Evolutionary conservation across 2,888 invertebrate species (phyloP).

Genomic region (Tromatobia lineatoria): DNA sequence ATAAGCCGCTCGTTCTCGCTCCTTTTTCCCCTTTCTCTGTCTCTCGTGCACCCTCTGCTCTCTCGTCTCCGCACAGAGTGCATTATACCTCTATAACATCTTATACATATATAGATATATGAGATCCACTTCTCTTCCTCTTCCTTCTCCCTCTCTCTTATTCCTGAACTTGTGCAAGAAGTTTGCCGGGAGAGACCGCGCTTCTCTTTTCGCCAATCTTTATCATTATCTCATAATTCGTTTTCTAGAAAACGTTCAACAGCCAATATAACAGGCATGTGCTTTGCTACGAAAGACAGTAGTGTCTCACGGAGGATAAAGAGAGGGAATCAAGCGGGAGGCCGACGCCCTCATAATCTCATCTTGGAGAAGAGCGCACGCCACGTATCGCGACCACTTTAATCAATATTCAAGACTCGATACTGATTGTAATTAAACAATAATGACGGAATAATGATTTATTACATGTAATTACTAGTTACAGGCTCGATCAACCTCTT

Average conservation of each 20-base stretch:
- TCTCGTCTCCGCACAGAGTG: slow-evolving; percentile 24
- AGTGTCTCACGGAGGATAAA: slow-evolving; percentile 34
- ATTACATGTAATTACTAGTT: slow-evolving; percentile 82
- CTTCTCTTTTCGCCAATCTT: slow-evolving; percentile 51
- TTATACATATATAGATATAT: slow-evolving; percentile 32
- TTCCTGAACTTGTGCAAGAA: slow-evolving; percentile 32
- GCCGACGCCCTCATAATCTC: slow-evolving; percentile 65
- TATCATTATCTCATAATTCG: slow-evolving; percentile 56
- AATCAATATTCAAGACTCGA: slow-evolving; percentile 83
- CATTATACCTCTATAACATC: slow-evolving; percentile 53
- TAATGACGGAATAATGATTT: slow-evolving; percentile 82
- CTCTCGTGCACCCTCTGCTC: slow-evolving; percentile 30
- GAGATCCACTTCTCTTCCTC: not conserved
- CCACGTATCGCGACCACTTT: slow-evolving; percentile 64
- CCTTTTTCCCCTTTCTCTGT: slow-evolving; percentile 41
- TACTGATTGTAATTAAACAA: slow-evolving; percentile 83
- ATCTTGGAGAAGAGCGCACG: slow-evolving; percentile 55
- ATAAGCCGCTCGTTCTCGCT: slow-evolving; percentile 74
- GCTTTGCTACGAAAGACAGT: slow-evolving; percentile 41
- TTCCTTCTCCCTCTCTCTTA: slow-evolving; percentile 1
- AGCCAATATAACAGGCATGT: slow-evolving; percentile 4
- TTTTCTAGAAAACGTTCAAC: slow-evolving; percentile 46
- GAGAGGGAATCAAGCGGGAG: slow-evolving; percentile 39
- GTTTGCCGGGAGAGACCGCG: not conserved
- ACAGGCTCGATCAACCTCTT: slow-evolving; percentile 72